These are phyloP conservation scores for Drosophila bunnanda DNA, from an alignment of 2,888 invertebrate species.

Conservation along the genomic window DNA sequence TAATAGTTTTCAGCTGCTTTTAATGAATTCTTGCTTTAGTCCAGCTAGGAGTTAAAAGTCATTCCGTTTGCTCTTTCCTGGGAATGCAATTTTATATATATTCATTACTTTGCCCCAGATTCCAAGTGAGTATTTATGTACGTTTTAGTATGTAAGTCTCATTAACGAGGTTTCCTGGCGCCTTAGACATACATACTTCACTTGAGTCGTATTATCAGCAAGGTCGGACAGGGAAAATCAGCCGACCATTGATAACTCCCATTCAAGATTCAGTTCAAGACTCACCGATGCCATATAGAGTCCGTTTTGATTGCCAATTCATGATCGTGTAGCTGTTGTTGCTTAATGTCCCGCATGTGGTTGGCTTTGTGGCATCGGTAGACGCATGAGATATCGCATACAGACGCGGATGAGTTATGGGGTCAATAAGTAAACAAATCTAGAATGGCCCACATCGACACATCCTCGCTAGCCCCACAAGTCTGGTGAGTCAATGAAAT, in stretches of 20 bases:
- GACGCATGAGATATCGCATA: constrained; percentile 12
- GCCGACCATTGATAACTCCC: constrained; percentile 46
- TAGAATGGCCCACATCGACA: constrained; percentile 35
- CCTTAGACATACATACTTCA: constrained; percentile 12
- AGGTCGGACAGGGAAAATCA: constrained; percentile 23
- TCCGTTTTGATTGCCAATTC: constrained; percentile 24
- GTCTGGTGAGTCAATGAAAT: constrained; percentile 45
- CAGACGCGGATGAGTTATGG: constrained; percentile 56
- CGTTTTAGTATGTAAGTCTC: neutral
- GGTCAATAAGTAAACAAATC: constrained; percentile 73
- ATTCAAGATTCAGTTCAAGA: constrained; percentile 70
- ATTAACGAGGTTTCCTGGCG: constrained; percentile 15
- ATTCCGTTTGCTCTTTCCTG: neutral
- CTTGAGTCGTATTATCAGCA: constrained; percentile 33
- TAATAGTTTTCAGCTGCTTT: neutral
- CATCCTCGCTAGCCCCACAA: constrained; percentile 28
- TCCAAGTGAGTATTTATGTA: constrained; percentile 1
- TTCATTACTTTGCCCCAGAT: constrained; percentile 35
- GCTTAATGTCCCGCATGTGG: constrained; percentile 36
- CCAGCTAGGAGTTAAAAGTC: neutral
- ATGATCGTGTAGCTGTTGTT: constrained; percentile 24
- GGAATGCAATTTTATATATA: constrained; percentile 1
- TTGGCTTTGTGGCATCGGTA: constrained; percentile 5
- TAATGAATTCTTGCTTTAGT: neutral
- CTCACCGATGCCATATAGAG: constrained; percentile 3